Conservation (phyloP, 2,888 invertebrate species). For the Lasius fuliginosus region DNA sequence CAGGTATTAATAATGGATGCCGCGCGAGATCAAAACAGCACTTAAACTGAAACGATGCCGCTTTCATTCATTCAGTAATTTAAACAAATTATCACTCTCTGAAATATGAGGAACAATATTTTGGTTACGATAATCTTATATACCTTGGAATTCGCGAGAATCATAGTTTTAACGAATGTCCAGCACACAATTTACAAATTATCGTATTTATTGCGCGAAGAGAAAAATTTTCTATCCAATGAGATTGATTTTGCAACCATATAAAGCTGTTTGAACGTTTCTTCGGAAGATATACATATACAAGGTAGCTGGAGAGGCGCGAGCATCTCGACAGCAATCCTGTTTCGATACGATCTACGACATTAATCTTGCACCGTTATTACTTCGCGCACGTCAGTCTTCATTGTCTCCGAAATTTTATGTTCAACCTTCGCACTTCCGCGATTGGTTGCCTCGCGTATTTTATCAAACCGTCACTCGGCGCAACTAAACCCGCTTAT, state of each 20-base stretch:
- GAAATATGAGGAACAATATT: neutral
- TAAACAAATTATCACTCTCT: neutral
- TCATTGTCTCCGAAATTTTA: constrained; percentile 27
- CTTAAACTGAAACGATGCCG: neutral
- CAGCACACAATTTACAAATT: neutral
- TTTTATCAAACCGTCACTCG: constrained; percentile 29
- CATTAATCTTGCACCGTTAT: constrained; percentile 56
- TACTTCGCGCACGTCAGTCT: constrained; percentile 33
- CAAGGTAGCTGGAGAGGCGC: neutral
- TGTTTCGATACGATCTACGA: constrained; percentile 51
- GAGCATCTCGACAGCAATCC: constrained; percentile 34
- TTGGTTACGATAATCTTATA: too few species aligned
- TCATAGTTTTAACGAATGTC: neutral
- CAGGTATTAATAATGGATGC: constrained; percentile 45
- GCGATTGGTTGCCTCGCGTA: constrained; percentile 10
- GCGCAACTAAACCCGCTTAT: neutral
- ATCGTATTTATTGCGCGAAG: neutral
- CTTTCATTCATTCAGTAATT: neutral
- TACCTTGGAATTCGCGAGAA: neutral
- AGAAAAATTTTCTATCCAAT: neutral
- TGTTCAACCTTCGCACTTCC: constrained; percentile 33
- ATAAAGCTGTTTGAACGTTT: constrained; percentile 27
- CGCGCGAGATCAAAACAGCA: neutral
- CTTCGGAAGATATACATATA: constrained; percentile 12
- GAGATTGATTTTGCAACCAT: neutral